Conservation (phyloP, 2,797 vertebrate genomes). For the Arctocebus calabarensis region DNA sequence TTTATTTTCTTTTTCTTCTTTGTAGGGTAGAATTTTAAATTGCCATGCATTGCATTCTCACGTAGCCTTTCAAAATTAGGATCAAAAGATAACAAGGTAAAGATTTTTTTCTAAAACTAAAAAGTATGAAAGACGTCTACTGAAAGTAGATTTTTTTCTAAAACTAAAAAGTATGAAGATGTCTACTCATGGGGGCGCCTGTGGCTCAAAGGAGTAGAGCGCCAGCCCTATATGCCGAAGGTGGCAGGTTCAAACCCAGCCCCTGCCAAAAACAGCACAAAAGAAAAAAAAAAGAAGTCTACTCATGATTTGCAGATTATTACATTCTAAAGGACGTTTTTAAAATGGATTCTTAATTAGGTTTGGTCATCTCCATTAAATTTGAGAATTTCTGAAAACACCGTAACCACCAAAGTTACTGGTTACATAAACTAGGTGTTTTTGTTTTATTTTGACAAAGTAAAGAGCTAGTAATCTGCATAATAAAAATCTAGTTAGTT, state of each 20-base stretch:
- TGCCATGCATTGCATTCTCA: background rate
- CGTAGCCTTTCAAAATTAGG: background rate
- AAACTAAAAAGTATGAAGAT: background rate
- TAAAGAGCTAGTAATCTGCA: background rate
- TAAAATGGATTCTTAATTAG: conserved; percentile 31
- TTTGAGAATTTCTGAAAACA: background rate
- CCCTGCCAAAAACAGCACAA: no score
- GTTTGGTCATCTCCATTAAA: background rate
- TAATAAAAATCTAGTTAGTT: background rate
- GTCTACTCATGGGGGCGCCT: background rate
- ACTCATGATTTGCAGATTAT: background rate
- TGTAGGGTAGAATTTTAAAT: conserved; percentile 12
- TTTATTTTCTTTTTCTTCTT: background rate
- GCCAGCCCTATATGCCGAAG: no score
- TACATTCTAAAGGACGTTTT: background rate
- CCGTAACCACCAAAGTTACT: background rate
- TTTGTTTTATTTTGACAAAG: conserved; percentile 39
- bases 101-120: background rate
- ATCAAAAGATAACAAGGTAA: background rate
- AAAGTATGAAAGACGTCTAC: conserved; percentile 16
- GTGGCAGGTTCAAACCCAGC: no score
- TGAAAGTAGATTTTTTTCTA: conserved; percentile 24
- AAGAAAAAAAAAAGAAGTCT: background rate
- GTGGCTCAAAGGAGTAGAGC: no score
- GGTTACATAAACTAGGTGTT: background rate